phyloP scores from a whole-genome alignment of 2,113 vertebrate species.

The Callopanchax toddi region DNA sequence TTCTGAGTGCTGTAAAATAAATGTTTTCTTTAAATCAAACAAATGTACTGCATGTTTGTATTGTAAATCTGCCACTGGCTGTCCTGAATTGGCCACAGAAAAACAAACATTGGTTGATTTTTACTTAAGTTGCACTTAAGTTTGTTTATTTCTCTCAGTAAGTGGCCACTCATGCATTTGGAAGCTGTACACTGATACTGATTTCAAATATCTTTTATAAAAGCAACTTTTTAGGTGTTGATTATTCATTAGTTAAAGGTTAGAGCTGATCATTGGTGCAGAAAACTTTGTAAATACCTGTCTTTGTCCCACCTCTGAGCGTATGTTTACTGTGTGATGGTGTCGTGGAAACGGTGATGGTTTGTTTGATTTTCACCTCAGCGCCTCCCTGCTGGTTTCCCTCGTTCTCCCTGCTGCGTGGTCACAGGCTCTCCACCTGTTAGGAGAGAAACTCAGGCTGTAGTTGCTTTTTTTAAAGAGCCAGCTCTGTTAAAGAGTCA shows the following conservation, averaged over 20 bases:
- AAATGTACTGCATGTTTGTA: too few species aligned
- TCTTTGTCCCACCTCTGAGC: constrained; percentile 41
- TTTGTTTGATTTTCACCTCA: constrained; percentile 72
- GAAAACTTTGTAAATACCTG: constrained; percentile 52
- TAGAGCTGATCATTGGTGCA: constrained; percentile 18
- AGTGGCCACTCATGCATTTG: too few species aligned
- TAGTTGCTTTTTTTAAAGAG: constrained; percentile 26
- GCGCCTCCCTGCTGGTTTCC: constrained; percentile 21
- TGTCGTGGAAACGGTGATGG: constrained; percentile 64
- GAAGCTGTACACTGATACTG: too few species aligned
- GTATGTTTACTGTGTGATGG: constrained; percentile 53
- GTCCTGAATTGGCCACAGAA: too few species aligned
- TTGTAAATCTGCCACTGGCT: too few species aligned
- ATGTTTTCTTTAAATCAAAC: too few species aligned
- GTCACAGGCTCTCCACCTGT: constrained; percentile 62
- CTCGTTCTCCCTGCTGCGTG: constrained; percentile 29
- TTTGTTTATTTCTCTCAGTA: too few species aligned
- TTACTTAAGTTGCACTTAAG: too few species aligned
- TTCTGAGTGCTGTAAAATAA: too few species aligned
- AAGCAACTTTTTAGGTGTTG: background rate
- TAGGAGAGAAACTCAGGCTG: constrained; percentile 11
- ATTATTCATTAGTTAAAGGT: background rate
- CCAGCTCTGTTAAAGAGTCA: constrained; percentile 50
- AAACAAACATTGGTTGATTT: too few species aligned
- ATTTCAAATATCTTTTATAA: too few species aligned